A percentile compares a stretch with the other conserved stretches of the same genome.
Evolutionary conservation across 2,113 vertebrate species (phyloP).

Genomic region (Oreochromis spilurus): DNA sequence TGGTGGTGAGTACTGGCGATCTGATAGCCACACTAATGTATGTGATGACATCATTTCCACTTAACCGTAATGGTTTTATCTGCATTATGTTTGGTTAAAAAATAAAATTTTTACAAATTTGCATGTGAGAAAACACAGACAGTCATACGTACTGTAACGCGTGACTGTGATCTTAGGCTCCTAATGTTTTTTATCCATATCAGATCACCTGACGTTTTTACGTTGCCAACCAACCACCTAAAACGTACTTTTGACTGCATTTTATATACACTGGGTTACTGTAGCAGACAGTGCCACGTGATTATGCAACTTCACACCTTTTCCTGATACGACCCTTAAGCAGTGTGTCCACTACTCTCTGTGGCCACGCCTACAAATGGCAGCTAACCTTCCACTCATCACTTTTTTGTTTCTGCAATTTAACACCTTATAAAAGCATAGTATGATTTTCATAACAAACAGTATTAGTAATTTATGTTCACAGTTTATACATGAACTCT

Average conservation of each 20-base stretch:
- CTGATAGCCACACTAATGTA: background rate
- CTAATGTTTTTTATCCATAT: background rate
- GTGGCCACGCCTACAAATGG: background rate
- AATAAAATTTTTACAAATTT: background rate
- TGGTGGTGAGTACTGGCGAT: background rate
- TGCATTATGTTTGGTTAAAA: background rate
- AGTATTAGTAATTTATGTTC: background rate
- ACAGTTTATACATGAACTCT: background rate
- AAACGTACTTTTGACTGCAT: background rate
- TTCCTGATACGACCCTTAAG: background rate
- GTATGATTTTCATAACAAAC: background rate
- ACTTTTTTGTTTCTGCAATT: background rate
- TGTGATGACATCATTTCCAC: background rate
- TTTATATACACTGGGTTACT: background rate
- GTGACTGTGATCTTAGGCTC: background rate
- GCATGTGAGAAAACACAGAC: background rate
- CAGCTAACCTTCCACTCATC: background rate
- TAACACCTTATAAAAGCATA: background rate
- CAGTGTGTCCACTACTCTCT: background rate
- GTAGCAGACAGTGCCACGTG: background rate
- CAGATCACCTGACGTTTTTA: background rate
- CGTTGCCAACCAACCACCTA: background rate
- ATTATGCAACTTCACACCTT: background rate
- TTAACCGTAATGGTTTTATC: background rate
- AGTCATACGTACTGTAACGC: background rate